Evolutionary conservation across 2,888 invertebrate genomes (phyloP), one percentile per base, ranked within the genome.

Genomic region (Rapana venosa): DNA sequence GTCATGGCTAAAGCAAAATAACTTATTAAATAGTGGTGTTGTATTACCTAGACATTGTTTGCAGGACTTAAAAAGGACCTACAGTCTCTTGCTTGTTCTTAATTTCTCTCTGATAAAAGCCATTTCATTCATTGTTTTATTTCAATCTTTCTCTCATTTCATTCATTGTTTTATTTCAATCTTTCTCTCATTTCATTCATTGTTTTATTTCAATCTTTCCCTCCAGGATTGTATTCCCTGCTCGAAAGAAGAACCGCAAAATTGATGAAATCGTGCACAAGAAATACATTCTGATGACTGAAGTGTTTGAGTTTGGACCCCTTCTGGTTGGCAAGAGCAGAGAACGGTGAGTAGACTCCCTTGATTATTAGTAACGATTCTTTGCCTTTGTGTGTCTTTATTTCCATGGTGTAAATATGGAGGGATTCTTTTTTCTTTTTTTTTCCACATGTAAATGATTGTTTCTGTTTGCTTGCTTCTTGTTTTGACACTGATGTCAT

Each of bases 251-350:
- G 94, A 95, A 90, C 84, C 95, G 94, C 90, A 94, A 94, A 77
- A 35, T 91, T 11, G 95, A 95, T 91, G 96, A 96, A 91, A 96
- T 96, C 90, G 94, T 96, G 8, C 94, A 95, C 92, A 96, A 96
- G 93, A 96, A 96, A 91, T 96, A 95, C 92, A 94, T 96, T 56
- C 92, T 96, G 26, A 92, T 94, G 30, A 93, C 94, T 22, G 96
- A 96, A 89, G 94, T 93, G 2, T 96, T 95, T 93, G 96, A 96
- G 91, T 96, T 96, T 95, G 96, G 96, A 26, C 96, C 96, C 6
- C 93, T 96, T 30, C 93, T 96, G n/a, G 95, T 96, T 81, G 96
- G 96, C 89, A 96, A 96, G 91, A 94, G 95, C 47, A 93, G 95
- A 92, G 96, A 96, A 86, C 95, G 94, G 96, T 96, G 93, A 93